phyloP scores from a whole-genome alignment of 2,888 invertebrate genomes.

The Dorcus hopei region DNA sequence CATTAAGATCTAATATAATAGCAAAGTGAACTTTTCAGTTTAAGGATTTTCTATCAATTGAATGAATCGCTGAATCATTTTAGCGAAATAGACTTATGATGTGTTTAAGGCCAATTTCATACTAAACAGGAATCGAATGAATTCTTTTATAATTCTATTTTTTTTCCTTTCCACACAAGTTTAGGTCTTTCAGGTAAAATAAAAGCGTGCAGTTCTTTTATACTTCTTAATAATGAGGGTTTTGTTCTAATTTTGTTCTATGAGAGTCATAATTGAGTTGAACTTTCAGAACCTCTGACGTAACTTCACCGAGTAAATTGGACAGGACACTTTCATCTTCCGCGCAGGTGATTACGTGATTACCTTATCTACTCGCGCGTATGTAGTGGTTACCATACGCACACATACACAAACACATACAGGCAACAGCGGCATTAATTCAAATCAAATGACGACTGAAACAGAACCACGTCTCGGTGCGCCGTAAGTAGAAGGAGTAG shows the following conservation, averaged over 20 bases:
- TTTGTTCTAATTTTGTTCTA: too few species aligned
- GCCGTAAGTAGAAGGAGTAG: not conserved
- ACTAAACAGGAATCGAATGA: not conserved
- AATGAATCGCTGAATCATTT: too few species aligned
- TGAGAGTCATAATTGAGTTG: too few species aligned
- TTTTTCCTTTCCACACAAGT: not conserved
- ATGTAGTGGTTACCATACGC: not conserved
- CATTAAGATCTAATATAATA: too few species aligned
- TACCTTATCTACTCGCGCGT: not conserved
- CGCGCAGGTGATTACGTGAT: not conserved
- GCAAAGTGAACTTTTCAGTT: too few species aligned
- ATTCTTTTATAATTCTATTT: not conserved
- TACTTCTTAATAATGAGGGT: too few species aligned
- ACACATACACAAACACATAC: not conserved
- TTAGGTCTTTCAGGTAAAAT: too few species aligned
- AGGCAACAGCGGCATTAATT: not conserved
- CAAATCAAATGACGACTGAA: slow-evolving; percentile 3
- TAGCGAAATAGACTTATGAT: too few species aligned
- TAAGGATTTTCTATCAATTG: too few species aligned
- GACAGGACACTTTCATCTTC: not conserved
- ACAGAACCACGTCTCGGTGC: not conserved
- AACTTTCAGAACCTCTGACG: too few species aligned
- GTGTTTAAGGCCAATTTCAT: not conserved
- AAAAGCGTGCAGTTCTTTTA: too few species aligned
- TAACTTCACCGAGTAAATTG: too few species aligned